Base-by-base conservation (phyloP, 2,797 vertebrate genomes). In the Valencia hispanica region DNA sequence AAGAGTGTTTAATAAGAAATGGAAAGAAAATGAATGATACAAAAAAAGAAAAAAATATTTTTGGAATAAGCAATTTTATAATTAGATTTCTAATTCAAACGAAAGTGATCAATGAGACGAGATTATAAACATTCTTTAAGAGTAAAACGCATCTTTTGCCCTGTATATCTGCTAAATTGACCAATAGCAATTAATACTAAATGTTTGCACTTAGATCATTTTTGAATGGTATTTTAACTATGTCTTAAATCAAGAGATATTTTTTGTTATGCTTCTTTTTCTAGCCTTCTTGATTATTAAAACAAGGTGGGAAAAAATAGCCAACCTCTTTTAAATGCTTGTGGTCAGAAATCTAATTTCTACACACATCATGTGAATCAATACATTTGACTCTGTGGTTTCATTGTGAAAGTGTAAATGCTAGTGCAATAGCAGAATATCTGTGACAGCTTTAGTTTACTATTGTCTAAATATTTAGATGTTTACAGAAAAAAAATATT, bases 321-420 rank as follows among this genome's bases (percentile, higher is more conserved):
- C 59, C 3, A 12, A 34, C 12, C 53, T 43, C 78, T 79, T 78
- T 70, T 17, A 71, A 18, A 41, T 70, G 57, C 51, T 57, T 77
- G 74, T 48, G 73, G 83, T 25, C 10, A 74, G 80, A 83, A 36
- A 65, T 66, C 22, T 41, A n/a, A 41, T 43, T 12, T 43, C 11
- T 79, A 50, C 77, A 34, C 10, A 50, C 43, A 1, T 43, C 18
- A 15, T 73, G 71, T 51, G 74, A 77, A 78, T 55, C 57, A 93
- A 93, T 92, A n/a, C n/a, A n/a, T n/a, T n/a, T n/a, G 36, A 68
- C 20, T 81, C 79, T 84, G 70, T 39, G 79, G 76, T 91, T 87
- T 79, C 75, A 45, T 45, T 61, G 47, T 70, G 43, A 61, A 73
- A 75, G 74, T 75, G 48, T 79, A 87, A 77, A 83, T 79, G 77